A percentile compares a stretch with the other conserved stretches of the same genome.
Evolutionary conservation across 2,888 invertebrate species (phyloP).

Genomic region (Stenichneumon culpator): DNA sequence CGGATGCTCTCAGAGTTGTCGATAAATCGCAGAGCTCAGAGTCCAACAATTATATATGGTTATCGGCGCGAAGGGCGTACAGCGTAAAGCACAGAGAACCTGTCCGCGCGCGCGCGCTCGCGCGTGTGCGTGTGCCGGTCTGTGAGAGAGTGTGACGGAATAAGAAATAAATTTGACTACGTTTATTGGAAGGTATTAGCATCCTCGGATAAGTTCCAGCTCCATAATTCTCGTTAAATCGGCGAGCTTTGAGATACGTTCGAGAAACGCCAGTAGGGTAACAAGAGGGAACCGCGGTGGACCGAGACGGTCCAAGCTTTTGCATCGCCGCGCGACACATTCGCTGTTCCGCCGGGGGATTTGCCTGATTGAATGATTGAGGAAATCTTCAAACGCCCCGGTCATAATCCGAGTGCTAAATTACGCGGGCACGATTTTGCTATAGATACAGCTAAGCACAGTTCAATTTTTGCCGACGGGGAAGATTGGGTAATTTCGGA

Average conservation of each 20-base stretch:
- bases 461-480: background rate
- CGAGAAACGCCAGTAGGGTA: background rate
- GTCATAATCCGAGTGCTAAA: constrained; percentile 49
- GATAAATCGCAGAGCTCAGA: constrained; percentile 54
- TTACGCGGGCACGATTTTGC: constrained; percentile 65
- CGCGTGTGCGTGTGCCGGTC: background rate
- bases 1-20: constrained; percentile 48
- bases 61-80: constrained; percentile 9
- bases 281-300: background rate
- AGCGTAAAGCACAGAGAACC: background rate
- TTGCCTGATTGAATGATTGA: constrained; percentile 79
- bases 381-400: constrained; percentile 78
- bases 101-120: background rate
- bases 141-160: no score
- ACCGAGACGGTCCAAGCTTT: background rate
- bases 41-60: constrained; percentile 29
- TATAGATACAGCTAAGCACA: background rate
- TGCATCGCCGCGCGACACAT: background rate
- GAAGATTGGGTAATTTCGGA: constrained; percentile 10
- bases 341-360: constrained; percentile 9
- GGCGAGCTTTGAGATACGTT: background rate
- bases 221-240: background rate
- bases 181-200: constrained; percentile 59
- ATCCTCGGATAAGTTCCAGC: constrained; percentile 10
- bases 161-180: constrained; percentile 60